Evolutionary conservation across 1,140 invertebrate genomes (phyloP).

Genomic region (Cydia pomonella): DNA sequence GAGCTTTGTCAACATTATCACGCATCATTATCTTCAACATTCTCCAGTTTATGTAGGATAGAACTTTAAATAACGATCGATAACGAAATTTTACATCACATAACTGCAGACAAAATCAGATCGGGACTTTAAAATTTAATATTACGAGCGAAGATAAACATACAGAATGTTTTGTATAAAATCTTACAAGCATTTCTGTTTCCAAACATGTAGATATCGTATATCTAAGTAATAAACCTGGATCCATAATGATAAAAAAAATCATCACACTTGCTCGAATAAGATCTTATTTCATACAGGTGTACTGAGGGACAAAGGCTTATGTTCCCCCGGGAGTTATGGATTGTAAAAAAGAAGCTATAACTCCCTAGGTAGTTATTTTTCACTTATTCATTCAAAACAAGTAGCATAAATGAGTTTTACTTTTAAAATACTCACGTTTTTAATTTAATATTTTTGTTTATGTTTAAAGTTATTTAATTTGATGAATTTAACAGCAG

Average conservation of each 20-base stretch:
- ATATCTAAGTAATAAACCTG: not conserved
- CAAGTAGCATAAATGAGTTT: too few relatives aligned
- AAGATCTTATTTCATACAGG: too few relatives aligned
- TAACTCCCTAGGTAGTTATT: too few relatives aligned
- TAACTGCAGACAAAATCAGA: not conserved
- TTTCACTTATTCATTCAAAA: too few relatives aligned
- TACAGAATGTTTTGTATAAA: not conserved
- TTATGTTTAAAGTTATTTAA: too few relatives aligned
- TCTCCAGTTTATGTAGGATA: not conserved
- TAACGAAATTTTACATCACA: slow-evolving; percentile 1
- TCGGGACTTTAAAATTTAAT: not conserved
- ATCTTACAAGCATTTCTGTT: not conserved
- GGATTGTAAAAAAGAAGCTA: too few relatives aligned
- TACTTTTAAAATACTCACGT: too few relatives aligned
- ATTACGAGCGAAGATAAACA: not conserved
- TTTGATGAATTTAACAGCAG: too few relatives aligned
- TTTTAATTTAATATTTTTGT: too few relatives aligned
- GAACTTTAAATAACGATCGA: not conserved
- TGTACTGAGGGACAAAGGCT: too few relatives aligned
- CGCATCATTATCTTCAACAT: not conserved
- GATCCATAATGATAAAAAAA: not conserved
- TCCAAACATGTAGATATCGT: not conserved
- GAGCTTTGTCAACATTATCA: slow-evolving; percentile 5
- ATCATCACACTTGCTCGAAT: too few relatives aligned
- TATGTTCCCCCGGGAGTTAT: too few relatives aligned